Evolutionary conservation across 2,113 vertebrate genomes (phyloP).

Genomic region (Clarias gariepinus): DNA sequence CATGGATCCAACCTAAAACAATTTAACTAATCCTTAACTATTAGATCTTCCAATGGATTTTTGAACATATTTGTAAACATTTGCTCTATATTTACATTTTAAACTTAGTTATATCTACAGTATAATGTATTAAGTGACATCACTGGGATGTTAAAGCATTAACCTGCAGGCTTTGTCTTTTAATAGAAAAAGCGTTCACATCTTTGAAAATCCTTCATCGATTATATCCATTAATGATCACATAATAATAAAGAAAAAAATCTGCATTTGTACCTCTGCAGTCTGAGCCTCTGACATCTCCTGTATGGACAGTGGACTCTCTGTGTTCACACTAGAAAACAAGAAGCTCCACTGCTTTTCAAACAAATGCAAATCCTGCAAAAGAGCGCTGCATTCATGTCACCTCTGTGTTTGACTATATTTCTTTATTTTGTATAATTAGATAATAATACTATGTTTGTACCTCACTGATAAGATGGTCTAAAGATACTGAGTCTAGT

Average conservation of each 20-base stretch:
- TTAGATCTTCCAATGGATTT: not conserved
- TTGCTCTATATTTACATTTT: not conserved
- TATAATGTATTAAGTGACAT: not conserved
- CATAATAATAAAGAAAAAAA: not conserved
- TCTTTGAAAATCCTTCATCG: not conserved
- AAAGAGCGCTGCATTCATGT: slow-evolving; percentile 23
- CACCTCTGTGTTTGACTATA: not conserved
- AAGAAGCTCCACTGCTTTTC: slow-evolving; percentile 91
- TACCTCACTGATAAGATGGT: slow-evolving; percentile 87
- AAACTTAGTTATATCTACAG: not conserved
- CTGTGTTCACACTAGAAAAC: slow-evolving; percentile 88
- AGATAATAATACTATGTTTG: not conserved
- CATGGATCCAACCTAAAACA: not conserved
- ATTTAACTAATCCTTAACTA: not conserved
- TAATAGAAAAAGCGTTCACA: not conserved
- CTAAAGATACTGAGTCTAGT: slow-evolving; percentile 88
- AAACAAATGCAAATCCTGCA: slow-evolving; percentile 83
- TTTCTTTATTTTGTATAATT: not conserved
- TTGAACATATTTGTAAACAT: not conserved
- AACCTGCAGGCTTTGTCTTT: not conserved
- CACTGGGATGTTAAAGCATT: not conserved
- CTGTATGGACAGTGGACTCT: slow-evolving; percentile 87
- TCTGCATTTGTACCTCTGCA: slow-evolving; percentile 78
- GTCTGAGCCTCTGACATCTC: slow-evolving; percentile 94
- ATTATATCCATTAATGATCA: not conserved